These are phyloP conservation scores for Poeciliopsis paucimaculata DNA, from an alignment of 2,797 vertebrate genomes.

Conservation along the genomic window DNA sequence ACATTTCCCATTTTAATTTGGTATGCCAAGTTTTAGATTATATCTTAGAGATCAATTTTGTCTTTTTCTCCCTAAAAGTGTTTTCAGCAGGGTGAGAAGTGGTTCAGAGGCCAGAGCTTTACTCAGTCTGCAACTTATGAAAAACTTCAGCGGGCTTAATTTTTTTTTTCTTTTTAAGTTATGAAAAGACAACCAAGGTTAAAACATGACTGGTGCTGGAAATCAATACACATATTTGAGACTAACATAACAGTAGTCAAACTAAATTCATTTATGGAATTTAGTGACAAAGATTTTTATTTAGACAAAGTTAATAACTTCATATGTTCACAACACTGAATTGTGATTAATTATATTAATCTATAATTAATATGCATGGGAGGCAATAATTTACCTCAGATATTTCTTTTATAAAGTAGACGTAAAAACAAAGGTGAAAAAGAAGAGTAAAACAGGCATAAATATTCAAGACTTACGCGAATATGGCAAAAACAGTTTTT, in stretches of 20 bases:
- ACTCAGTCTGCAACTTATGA: background rate
- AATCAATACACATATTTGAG: background rate
- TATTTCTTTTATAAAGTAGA: background rate
- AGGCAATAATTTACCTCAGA: background rate
- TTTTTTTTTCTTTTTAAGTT: no score
- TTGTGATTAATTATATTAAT: no score
- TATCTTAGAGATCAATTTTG: background rate
- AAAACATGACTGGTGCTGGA: background rate
- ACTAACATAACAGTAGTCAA: background rate
- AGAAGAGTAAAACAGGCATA: background rate
- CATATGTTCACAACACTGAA: background rate
- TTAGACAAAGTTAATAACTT: background rate
- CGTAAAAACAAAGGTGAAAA: background rate
- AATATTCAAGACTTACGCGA: background rate
- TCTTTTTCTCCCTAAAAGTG: background rate
- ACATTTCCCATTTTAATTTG: background rate
- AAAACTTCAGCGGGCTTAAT: background rate
- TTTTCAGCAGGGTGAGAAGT: background rate
- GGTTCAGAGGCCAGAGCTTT: background rate
- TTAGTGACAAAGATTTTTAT: no score
- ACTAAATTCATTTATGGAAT: background rate
- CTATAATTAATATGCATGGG: background rate
- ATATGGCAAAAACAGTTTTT: conserved; percentile 1
- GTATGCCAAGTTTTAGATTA: background rate
- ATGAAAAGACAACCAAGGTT: background rate